Evolutionary conservation across 2,797 vertebrate genomes (phyloP).

Genomic region (Lutjanus campechanus): DNA sequence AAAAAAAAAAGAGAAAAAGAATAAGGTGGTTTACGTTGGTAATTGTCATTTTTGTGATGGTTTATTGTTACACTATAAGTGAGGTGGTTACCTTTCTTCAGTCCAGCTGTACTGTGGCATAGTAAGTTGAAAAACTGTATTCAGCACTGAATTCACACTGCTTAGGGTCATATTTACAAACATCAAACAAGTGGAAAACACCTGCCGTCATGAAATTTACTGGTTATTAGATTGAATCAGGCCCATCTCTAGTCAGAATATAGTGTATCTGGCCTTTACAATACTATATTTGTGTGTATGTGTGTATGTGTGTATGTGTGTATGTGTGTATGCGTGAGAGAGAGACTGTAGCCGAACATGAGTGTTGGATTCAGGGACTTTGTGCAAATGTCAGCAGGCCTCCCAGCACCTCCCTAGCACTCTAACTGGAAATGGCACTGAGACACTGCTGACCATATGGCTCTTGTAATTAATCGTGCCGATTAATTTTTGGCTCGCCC

Average conservation of each 20-base stretch:
- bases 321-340: neutral
- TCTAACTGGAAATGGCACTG: constrained; percentile 84
- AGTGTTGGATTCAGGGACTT: constrained; percentile 73
- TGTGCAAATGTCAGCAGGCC: constrained; percentile 86
- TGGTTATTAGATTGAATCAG: no score
- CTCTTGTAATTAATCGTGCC: constrained; percentile 85
- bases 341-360: constrained; percentile 32
- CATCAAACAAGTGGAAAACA: no score
- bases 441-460: constrained; percentile 87
- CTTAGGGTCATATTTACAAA: no score
- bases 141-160: no score
- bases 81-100: no score
- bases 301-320: neutral
- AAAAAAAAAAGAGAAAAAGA: no score
- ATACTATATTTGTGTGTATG: neutral
- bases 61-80: no score
- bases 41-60: no score
- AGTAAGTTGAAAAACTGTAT: no score
- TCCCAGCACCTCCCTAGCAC: constrained; percentile 82
- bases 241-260: constrained; percentile 2
- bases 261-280: neutral
- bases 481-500: constrained; percentile 85
- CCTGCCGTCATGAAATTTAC: no score
- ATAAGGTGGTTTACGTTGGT: no score
- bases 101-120: no score